Conservation (phyloP, 2,888 invertebrate genomes). For the Gari tellinella region DNA sequence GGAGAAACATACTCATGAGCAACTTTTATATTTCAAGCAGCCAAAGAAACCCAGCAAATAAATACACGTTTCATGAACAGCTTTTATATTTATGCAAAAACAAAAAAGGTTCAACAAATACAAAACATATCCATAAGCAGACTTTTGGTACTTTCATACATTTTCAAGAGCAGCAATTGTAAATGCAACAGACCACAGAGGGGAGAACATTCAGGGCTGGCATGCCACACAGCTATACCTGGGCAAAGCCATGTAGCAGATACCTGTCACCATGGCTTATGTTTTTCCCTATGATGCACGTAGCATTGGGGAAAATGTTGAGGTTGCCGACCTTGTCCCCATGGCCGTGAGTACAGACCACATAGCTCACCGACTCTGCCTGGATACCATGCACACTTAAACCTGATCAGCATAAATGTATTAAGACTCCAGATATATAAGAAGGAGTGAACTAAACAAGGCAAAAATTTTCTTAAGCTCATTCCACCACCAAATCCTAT, state of each 20-base stretch:
- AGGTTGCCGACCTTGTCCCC: slow-evolving; percentile 97
- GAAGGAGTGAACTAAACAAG: too few relatives aligned
- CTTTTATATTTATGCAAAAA: too few relatives aligned
- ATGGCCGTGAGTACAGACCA: slow-evolving; percentile 94
- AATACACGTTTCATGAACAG: too few relatives aligned
- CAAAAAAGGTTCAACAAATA: background rate
- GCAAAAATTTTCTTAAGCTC: too few relatives aligned
- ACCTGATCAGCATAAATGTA: too few relatives aligned
- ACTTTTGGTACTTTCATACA: too few relatives aligned
- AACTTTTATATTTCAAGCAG: background rate
- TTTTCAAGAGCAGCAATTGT: too few relatives aligned
- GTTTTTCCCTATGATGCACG: slow-evolving; percentile 92
- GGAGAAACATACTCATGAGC: background rate
- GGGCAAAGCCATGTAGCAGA: slow-evolving; percentile 89
- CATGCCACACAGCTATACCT: slow-evolving; percentile 72
- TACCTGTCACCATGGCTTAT: slow-evolving; percentile 90
- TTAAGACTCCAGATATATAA: too few relatives aligned
- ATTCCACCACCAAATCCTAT: too few relatives aligned
- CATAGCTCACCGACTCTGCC: slow-evolving; percentile 78
- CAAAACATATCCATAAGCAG: background rate
- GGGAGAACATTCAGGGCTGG: background rate
- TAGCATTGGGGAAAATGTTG: slow-evolving; percentile 93
- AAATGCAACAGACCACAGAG: too few relatives aligned
- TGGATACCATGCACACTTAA: slow-evolving; percentile 48
- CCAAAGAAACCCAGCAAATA: background rate